A percentile compares a stretch with the other conserved stretches of the same genome.
Evolutionary conservation across 2,797 vertebrate species (phyloP).

Genomic region (Ctenochaetus hawaiiensis): DNA sequence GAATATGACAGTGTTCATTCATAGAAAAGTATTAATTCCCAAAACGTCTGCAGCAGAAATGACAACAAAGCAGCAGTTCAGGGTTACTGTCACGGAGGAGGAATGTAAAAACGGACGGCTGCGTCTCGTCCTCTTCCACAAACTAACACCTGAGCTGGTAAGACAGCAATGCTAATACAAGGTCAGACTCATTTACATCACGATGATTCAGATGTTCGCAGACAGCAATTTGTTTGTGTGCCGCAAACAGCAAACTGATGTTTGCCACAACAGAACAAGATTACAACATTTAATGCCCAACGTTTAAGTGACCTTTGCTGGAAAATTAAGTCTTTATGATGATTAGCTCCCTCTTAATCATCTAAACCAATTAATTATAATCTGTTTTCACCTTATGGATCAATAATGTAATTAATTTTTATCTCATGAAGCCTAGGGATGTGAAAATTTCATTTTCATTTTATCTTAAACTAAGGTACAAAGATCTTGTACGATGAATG

Average conservation of each 20-base stretch:
- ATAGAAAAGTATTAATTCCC: neutral
- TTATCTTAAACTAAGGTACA: neutral
- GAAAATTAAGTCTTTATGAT: neutral
- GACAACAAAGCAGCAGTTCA: neutral
- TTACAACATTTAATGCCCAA: too few relatives aligned
- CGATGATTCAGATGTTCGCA: constrained; percentile 14
- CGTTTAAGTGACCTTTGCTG: constrained; percentile 4
- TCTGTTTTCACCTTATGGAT: constrained; percentile 16
- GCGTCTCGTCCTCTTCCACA: neutral
- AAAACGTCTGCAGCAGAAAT: constrained; percentile 8
- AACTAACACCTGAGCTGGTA: constrained; percentile 4
- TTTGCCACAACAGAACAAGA: neutral
- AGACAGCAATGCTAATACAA: constrained; percentile 38
- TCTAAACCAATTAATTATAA: constrained; percentile 21
- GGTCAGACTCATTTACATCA: constrained; percentile 50
- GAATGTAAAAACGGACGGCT: constrained; percentile 7
- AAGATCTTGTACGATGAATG: neutral
- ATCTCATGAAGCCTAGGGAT: neutral
- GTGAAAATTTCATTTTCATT: neutral
- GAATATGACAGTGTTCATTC: neutral
- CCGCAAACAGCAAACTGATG: constrained; percentile 1
- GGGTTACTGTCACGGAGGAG: neutral
- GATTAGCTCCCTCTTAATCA: neutral
- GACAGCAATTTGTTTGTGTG: constrained; percentile 21
- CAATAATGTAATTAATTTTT: neutral